Base-by-base conservation (phyloP, 1,140 invertebrate species). In the Diachasmimorpha longicaudata region DNA sequence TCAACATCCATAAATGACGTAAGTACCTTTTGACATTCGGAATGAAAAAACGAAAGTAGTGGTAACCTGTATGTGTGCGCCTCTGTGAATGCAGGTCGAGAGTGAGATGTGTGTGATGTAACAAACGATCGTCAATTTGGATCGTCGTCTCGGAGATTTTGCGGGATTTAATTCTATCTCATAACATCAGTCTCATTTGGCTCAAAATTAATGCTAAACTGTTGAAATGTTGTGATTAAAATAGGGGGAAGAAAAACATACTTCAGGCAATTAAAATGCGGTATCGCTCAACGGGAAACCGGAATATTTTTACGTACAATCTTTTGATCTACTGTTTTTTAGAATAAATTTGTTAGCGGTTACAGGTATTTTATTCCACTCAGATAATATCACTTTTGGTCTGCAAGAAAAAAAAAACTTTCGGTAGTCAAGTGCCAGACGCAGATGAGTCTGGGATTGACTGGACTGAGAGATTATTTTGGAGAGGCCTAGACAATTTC, bases 1-100 rank as follows among this genome's bases (percentile, higher is more conserved):
- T 78, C 78, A 76, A 81, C 82, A 82, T 84, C 83, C 81, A 89
- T 89, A 88, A 86, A 87, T 89, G 86, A 89, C 85, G 87, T 89
- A 80, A 89, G 87, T 86, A 76, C 31, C 31, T 37, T 16, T 68
- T 39, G 13, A 68, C 25, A 21, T 42, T 5, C 14, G 31, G 36
- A 19, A 66, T 66, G n/a, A 66, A 31, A 68, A 68, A 68, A 68
- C 0, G 36, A 68, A 68, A 68, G 25, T 39, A 68, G 36, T 68
- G 11, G 36, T 39, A 25, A 25, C 25, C 25, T 66, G n/a, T 68
- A 31, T 25, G 23, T 63, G 58, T 63, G 58, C 21, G 19, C 21
- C 58, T 31, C 31, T 63, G 58, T 63, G 74, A 58, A 70, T 75
- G 55, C 68, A 70, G 68, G 44, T 75, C 74, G 70, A 70, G 67